Base-by-base conservation (phyloP, 1,140 invertebrate species). In the Linepithema humile region DNA sequence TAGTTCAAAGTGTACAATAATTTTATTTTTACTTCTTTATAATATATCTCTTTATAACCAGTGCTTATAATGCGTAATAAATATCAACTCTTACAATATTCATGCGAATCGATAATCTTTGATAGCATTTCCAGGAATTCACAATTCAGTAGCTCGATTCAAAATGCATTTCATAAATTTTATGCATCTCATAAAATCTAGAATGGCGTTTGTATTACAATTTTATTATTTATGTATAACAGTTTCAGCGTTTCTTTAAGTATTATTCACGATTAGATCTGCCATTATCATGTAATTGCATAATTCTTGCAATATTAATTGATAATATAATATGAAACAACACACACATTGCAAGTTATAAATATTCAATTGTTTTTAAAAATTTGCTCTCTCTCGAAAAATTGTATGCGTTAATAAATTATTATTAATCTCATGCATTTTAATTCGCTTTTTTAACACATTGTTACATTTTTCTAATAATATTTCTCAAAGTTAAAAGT, bases 21-120 rank as follows among this genome's bases (percentile, higher is more conserved):
- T 53, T 82, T 60, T 12, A n/a, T 59, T 38, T 48, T 82, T 82
- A 82, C 9, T 20, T 50, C 48, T 69, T 70, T 67, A 65, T 80
- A 40, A 23, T n/a, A n/a, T n/a, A n/a, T n/a, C 29, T 40, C 53
- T 72, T 73, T 70, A 53, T 82, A 40, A n/a, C n/a, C 32, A 32
- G 10, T 43, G 35, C 23, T 45, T 40, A 60, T 23, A 50, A 74
- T 82, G 40, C 53, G 15, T 20, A 20, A 12, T 40, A 29, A 48
- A 74, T 82, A 73, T 82, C 32, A 48, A 9, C 1, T 35, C 7
- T 72, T 40, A 53, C 62, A 29, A 23, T 32, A 38, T 70, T 82
- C 59, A 82, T 4, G 7, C 29, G 64, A 5, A 10, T 45, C 53
- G 53, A 73, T 82, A 73, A 38, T 35, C 69, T 82, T 60, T 40